Evolutionary conservation across 1,140 invertebrate genomes (phyloP).

Genomic region (Brachionus plicatilis): DNA sequence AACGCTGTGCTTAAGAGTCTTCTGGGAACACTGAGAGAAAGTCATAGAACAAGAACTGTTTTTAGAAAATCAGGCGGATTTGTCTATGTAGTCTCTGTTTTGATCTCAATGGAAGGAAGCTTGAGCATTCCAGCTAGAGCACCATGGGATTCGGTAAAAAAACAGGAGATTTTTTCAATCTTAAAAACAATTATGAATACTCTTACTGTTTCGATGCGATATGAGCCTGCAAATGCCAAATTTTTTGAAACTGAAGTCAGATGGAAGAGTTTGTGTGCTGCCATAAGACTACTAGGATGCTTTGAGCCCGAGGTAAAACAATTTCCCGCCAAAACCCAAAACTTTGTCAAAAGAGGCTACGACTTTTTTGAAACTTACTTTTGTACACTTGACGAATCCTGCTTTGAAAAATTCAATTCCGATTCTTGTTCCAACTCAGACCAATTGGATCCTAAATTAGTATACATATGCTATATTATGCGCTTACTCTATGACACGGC

Average conservation of each 20-base stretch:
- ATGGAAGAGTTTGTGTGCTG: slow-evolving; percentile 82
- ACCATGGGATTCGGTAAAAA: slow-evolving; percentile 45
- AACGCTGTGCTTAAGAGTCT: slow-evolving; percentile 82
- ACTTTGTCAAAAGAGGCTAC: neutral
- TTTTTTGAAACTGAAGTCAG: slow-evolving; percentile 94
- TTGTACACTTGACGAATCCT: slow-evolving; percentile 34
- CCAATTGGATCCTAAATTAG: neutral
- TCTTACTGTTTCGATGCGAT: slow-evolving; percentile 91
- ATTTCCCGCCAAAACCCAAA: neutral
- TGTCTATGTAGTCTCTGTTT: slow-evolving; percentile 89
- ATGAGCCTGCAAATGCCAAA: slow-evolving; percentile 96
- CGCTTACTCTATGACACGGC: slow-evolving; percentile 83
- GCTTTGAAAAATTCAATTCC: slow-evolving; percentile 10
- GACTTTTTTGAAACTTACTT: slow-evolving; percentile 38
- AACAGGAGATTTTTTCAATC: slow-evolving; percentile 51
- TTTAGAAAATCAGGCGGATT: slow-evolving; percentile 97
- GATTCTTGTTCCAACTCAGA: neutral
- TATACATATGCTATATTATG: slow-evolving; percentile 67
- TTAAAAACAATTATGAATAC: slow-evolving; percentile 87
- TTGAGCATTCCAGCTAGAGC: slow-evolving; percentile 54
- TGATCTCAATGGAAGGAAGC: slow-evolving; percentile 84
- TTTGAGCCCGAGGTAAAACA: slow-evolving; percentile 59
- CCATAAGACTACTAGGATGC: slow-evolving; percentile 80
- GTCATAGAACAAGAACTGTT: slow-evolving; percentile 86
- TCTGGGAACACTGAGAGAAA: slow-evolving; percentile 79